A percentile compares a stretch with the other conserved stretches of the same genome.
Conservation (phyloP, 2,113 vertebrate species). For the Glaucomys volans region DNA sequence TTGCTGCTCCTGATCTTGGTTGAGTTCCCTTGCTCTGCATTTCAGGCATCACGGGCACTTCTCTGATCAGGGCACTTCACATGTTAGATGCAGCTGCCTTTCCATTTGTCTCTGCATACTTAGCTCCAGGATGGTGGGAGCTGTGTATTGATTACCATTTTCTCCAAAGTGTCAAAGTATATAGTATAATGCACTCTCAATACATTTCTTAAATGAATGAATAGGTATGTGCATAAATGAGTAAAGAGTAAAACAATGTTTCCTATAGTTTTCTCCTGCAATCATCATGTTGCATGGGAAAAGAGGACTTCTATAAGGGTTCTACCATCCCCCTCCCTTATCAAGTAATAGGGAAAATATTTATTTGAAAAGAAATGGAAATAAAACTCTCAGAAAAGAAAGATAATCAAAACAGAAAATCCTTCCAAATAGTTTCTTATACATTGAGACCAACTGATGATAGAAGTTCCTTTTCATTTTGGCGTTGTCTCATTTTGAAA, state of each 20-base stretch:
- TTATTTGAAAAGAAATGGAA: conserved; percentile 34
- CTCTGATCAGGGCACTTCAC: background rate
- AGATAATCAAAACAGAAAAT: background rate
- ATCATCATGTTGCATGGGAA: background rate
- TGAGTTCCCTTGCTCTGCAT: background rate
- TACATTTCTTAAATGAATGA: background rate
- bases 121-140: background rate
- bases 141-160: background rate
- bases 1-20: background rate
- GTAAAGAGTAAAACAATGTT: background rate
- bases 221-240: background rate
- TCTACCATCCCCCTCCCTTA: background rate
- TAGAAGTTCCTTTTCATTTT: conserved; percentile 24
- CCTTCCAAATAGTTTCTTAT: background rate
- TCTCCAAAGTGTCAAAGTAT: background rate
- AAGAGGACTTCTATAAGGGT: background rate
- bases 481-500: background rate
- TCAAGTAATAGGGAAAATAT: background rate
- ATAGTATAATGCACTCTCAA: background rate
- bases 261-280: background rate
- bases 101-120: background rate
- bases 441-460: background rate
- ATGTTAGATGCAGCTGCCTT: background rate
- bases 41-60: background rate
- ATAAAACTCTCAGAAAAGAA: conserved; percentile 29